Evolutionary conservation across 2,888 invertebrate species (phyloP), one percentile per base, ranked within the genome.

Genomic region (Agrilus biguttatus): DNA sequence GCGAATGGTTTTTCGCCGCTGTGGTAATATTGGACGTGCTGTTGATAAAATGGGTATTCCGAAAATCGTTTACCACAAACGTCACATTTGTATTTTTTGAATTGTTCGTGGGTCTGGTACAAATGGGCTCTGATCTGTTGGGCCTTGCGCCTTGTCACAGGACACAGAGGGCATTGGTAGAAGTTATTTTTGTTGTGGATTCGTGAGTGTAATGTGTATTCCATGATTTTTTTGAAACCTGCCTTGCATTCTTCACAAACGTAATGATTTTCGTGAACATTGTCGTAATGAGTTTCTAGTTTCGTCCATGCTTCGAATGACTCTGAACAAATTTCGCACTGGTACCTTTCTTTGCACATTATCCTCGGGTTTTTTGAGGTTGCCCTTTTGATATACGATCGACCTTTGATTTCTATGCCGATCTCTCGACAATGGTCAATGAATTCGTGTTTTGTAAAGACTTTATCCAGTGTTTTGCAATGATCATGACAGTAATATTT

Each of bases 291-390:
- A 21, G 54, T 55, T 39, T 60, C 58, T 28, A 64, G 50, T 28
- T 56, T 56, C 40, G 55, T 56, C 13, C 53, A 44, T 0, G 60
- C 55, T 43, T 57, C 55, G 45, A 63, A 61, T 42, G 55, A 53
- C 47, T 64, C 64, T 1, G 59, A 58, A 47, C 66, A 66, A 32
- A 65, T 52, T 33, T 66, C 64, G 45, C 66, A 66, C 1, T 55
- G 54, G 40, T 55, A 54, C 36, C 55, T 52, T 2, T 41, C 42
- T 35, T 43, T 38, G n/a, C 42, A 45, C 8, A 33, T 45, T 28
- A 28, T 28, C 2, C 47, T 32, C 4, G 47, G 47, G 1, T 36
- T 36, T 23, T 42, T 45, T 7, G 45, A 45, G 14, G 41, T 36
- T 10, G 47, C 47, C 14, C 39, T 39, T 14, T 43, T 36, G n/a